These are phyloP conservation scores for Nematostella vectensis DNA, from an alignment of 92 coral and sea anemone species.

Conservation along the genomic window DNA sequence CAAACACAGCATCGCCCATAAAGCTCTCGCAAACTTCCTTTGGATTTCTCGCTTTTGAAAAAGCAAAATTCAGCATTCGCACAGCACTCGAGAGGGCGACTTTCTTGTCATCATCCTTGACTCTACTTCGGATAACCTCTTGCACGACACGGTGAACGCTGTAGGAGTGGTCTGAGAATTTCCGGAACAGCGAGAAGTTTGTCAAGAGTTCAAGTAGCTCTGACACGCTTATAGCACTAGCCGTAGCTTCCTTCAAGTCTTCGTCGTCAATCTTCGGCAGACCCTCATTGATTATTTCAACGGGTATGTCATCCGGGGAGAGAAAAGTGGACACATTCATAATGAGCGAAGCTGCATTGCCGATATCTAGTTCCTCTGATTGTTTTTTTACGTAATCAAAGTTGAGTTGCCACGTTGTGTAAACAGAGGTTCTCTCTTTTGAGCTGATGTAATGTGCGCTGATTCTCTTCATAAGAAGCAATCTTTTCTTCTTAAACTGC, in stretches of 20 bases:
- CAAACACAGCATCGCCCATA: conserved; percentile 43
- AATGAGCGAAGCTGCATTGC: conserved; percentile 33
- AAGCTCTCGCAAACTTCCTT: conserved; percentile 42
- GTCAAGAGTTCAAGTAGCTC: conserved; percentile 60
- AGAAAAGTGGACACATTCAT: conserved; percentile 70
- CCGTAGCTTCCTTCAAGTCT: conserved; percentile 13
- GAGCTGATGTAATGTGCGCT: conserved; percentile 46
- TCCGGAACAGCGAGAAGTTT: conserved; percentile 73
- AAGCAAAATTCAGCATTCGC: conserved; percentile 47
- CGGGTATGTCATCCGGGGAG: conserved; percentile 68
- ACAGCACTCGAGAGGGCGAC: conserved; percentile 43
- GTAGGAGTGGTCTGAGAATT: conserved; percentile 32
- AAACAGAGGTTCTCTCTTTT: conserved; percentile 51
- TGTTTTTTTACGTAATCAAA: conserved; percentile 33
- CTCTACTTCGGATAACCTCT: conserved; percentile 59
- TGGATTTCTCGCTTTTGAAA: conserved; percentile 43
- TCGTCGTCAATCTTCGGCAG: conserved; percentile 25
- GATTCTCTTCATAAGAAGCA: conserved; percentile 40
- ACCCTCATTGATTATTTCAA: conserved; percentile 69
- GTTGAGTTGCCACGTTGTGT: conserved; percentile 77
- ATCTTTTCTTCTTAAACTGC: conserved; percentile 34
- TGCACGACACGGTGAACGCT: conserved; percentile 87
- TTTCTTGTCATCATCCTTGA: conserved; percentile 6
- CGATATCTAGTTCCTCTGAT: conserved; percentile 29
- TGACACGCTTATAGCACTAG: conserved; percentile 18